Conservation (phyloP, 2,113 vertebrate genomes). For the Axis porcinus region DNA sequence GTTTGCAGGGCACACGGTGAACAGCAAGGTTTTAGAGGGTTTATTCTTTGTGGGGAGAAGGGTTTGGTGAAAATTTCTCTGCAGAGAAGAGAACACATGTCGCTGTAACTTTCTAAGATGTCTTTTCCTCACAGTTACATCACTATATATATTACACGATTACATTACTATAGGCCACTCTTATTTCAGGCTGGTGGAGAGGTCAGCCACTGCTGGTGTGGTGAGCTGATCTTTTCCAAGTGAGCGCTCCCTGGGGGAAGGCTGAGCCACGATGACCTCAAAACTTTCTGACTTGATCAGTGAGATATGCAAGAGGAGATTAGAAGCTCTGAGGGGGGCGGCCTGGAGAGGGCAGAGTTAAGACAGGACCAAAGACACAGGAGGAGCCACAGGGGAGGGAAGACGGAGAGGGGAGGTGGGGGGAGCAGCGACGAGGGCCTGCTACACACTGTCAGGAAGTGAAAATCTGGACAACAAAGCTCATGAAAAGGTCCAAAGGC, state of each 20-base stretch:
- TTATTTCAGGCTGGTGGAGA: rapidly evolving
- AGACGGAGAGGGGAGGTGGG: not conserved
- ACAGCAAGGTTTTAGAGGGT: not conserved
- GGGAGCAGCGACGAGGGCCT: not conserved
- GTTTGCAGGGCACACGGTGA: rapidly evolving
- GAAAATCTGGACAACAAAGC: not conserved
- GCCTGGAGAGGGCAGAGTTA: conserved; percentile 14
- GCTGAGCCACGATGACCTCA: not conserved
- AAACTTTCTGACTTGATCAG: not conserved
- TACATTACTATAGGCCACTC: rapidly evolving
- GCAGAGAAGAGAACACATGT: not conserved
- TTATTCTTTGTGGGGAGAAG: not conserved
- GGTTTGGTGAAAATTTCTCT: not conserved
- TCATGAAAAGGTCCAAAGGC: not conserved
- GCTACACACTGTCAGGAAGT: rapidly evolving
- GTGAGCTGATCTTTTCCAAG: not conserved
- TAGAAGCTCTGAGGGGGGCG: not conserved
- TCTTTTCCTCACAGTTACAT: not conserved
- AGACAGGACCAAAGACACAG: not conserved
- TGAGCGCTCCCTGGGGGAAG: not conserved
- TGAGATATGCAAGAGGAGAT: not conserved
- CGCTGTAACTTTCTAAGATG: not conserved
- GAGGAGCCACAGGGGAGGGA: not conserved
- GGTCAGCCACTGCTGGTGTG: rapidly evolving
- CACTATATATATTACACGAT: not conserved